Conservation (phyloP, 2,888 invertebrate genomes). For the Lysandra coridon region DNA sequence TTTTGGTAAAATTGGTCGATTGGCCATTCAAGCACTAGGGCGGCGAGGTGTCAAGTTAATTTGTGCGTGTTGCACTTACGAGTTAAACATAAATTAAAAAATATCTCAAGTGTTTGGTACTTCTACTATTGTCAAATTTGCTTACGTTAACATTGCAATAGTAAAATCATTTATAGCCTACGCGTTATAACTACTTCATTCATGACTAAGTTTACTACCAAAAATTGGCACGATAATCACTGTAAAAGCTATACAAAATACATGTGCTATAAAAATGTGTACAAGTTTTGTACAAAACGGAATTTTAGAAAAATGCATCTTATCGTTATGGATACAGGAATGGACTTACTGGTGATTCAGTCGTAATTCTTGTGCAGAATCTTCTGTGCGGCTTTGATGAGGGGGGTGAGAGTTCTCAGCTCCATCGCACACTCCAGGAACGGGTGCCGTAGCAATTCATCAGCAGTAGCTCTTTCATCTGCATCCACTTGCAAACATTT, state of each 20-base stretch:
- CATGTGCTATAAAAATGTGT: constrained; percentile 20
- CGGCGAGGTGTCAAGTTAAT: background rate
- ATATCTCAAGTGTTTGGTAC: background rate
- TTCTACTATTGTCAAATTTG: constrained; percentile 19
- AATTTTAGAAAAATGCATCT: constrained; percentile 25
- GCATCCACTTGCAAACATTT: constrained; percentile 93
- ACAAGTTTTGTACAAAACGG: constrained; percentile 23
- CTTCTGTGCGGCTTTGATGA: constrained; percentile 95
- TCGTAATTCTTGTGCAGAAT: constrained; percentile 84
- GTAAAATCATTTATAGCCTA: constrained; percentile 5
- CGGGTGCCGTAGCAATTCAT: constrained; percentile 88
- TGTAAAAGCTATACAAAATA: constrained; percentile 29
- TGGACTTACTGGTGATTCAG: constrained; percentile 49
- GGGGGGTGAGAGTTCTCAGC: constrained; percentile 89
- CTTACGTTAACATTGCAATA: constrained; percentile 16
- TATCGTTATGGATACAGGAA: background rate
- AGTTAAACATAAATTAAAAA: background rate
- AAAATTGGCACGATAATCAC: constrained; percentile 26
- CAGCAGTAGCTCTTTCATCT: constrained; percentile 87
- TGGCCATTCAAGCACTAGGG: too few species aligned
- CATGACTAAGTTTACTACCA: constrained; percentile 25
- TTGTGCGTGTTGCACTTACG: background rate
- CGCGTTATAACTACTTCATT: background rate
- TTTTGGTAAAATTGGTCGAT: too few species aligned
- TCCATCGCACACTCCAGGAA: constrained; percentile 91